Conservation (phyloP, 2,888 invertebrate genomes). For the Leptopilina drosophilae region DNA sequence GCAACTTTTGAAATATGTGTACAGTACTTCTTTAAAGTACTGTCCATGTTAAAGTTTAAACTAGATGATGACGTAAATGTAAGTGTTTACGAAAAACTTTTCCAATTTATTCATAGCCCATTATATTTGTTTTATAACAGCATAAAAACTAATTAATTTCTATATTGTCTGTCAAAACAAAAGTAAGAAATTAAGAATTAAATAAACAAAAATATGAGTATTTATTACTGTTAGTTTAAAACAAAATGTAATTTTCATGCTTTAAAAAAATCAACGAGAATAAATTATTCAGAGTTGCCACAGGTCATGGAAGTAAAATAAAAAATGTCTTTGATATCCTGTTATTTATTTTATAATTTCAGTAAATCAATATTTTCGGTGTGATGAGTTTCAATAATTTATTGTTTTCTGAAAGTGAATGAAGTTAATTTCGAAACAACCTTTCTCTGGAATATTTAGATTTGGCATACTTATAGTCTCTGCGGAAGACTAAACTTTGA, state of each 20-base stretch:
- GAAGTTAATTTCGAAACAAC: background rate
- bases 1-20: too few relatives aligned
- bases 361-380: too few relatives aligned
- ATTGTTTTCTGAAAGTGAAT: too few relatives aligned
- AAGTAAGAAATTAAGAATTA: background rate
- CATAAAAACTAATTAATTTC: constrained; percentile 5
- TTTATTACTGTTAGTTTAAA: background rate
- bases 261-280: too few relatives aligned
- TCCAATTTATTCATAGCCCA: background rate
- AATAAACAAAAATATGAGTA: background rate
- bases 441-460: background rate
- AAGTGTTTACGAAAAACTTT: constrained; percentile 15
- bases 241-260: too few relatives aligned
- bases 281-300: too few relatives aligned
- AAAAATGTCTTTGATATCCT: too few relatives aligned
- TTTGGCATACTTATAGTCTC: constrained; percentile 2
- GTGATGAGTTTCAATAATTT: too few relatives aligned
- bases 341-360: too few relatives aligned
- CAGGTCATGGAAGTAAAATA: too few relatives aligned
- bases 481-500: constrained; percentile 27
- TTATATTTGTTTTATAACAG: constrained; percentile 1
- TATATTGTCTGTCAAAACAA: background rate
- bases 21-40: background rate
- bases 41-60: background rate
- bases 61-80: background rate